Evolutionary conservation across 1,140 invertebrate species (phyloP).

Genomic region (Drosophila baimaii): DNA sequence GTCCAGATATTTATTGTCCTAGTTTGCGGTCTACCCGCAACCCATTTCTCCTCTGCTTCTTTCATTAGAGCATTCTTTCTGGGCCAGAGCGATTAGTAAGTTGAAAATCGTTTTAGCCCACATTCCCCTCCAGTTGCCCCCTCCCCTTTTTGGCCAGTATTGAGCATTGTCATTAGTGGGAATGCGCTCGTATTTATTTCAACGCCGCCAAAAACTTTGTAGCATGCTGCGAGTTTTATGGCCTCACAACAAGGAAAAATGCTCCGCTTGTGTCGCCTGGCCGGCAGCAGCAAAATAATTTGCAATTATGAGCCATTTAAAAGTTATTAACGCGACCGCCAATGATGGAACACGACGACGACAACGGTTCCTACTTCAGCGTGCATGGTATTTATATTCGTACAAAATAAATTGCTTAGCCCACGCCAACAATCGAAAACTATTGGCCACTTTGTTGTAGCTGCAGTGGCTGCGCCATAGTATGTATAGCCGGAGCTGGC

Average conservation of each 20-base stretch:
- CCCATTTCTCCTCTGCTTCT: slow-evolving; percentile 1
- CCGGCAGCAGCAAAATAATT: slow-evolving; percentile 38
- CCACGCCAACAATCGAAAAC: slow-evolving; percentile 28
- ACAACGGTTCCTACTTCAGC: slow-evolving; percentile 21
- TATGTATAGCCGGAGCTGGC: slow-evolving; percentile 23
- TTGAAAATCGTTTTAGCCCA: slow-evolving; percentile 55
- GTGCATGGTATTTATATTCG: slow-evolving; percentile 18
- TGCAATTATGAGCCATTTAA: slow-evolving; percentile 77
- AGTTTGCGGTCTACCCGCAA: slow-evolving; percentile 2
- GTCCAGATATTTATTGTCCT: slow-evolving; percentile 41
- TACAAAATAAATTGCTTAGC: slow-evolving; percentile 29
- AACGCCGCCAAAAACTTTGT: slow-evolving; percentile 21
- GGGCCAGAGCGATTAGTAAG: slow-evolving; percentile 57
- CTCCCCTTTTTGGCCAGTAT: not conserved
- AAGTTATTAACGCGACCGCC: slow-evolving; percentile 69
- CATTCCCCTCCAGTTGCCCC: slow-evolving; percentile 10
- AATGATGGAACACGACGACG: slow-evolving; percentile 46
- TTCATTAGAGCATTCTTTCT: slow-evolving; percentile 49
- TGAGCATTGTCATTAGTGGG: slow-evolving; percentile 52
- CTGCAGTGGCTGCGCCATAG: too few relatives aligned
- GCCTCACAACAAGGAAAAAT: slow-evolving; percentile 19
- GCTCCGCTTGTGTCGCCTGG: slow-evolving; percentile 17
- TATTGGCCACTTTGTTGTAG: slow-evolving; percentile 29
- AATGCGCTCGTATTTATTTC: slow-evolving; percentile 37
- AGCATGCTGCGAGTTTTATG: slow-evolving; percentile 51